Percentiles rank a stretch among this genome's conserved stretches.
Evolutionary conservation across 2,888 invertebrate genomes (phyloP).

Genomic region (Heliconius hortense): DNA sequence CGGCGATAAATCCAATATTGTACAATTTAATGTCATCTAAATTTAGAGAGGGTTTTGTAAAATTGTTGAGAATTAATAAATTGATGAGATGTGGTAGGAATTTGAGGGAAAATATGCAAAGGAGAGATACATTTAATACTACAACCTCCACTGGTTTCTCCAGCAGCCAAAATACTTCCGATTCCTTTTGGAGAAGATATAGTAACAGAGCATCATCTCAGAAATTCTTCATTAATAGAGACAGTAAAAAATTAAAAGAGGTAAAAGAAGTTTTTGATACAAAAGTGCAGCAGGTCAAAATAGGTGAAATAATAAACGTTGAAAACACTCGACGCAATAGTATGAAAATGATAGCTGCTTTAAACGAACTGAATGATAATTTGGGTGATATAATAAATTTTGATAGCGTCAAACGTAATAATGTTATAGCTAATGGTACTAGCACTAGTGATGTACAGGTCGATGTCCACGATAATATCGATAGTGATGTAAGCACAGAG

Average conservation of each 20-base stretch:
- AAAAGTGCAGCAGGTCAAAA: slow-evolving; percentile 64
- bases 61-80: slow-evolving; percentile 80
- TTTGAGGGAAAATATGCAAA: slow-evolving; percentile 80
- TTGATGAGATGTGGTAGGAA: slow-evolving; percentile 71
- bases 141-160: slow-evolving; percentile 84
- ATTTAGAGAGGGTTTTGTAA: slow-evolving; percentile 91
- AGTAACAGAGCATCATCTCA: slow-evolving; percentile 78
- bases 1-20: slow-evolving; percentile 94
- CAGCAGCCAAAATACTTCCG: slow-evolving; percentile 82
- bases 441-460: slow-evolving; percentile 53
- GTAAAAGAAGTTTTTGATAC: slow-evolving; percentile 50
- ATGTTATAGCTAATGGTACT: slow-evolving; percentile 41
- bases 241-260: slow-evolving; percentile 67
- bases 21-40: slow-evolving; percentile 96
- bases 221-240: slow-evolving; percentile 64
- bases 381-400: slow-evolving; percentile 46
- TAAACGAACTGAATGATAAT: slow-evolving; percentile 62
- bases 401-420: slow-evolving; percentile 39
- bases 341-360: slow-evolving; percentile 72
- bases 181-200: slow-evolving; percentile 84
- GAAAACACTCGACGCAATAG: slow-evolving; percentile 76
- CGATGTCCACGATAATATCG: slow-evolving; percentile 58
- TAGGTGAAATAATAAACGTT: slow-evolving; percentile 73
- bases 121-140: slow-evolving; percentile 85
- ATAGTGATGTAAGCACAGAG: slow-evolving; percentile 56